Evolutionary conservation across 2,888 invertebrate species (phyloP), one percentile per base, ranked within the genome.

Genomic region (Halictus quadricinctus): DNA sequence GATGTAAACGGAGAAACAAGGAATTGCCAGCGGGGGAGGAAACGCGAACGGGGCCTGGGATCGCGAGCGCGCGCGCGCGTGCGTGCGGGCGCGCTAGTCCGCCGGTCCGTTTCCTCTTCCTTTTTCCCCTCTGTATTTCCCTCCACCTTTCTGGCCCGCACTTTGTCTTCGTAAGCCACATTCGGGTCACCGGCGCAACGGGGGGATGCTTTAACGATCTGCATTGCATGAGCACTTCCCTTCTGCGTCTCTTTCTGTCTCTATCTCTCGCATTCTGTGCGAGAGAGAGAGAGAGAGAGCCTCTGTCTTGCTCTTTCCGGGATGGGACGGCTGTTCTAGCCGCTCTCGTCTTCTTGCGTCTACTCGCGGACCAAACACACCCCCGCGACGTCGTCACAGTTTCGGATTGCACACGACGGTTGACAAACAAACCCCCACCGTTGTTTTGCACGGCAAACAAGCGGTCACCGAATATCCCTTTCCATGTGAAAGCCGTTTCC

Each of bases 371-470:
- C 66, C 84, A 1, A 36, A 36, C 36, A 25, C 60, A 46, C 58
- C 46, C 75, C 60, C 54, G 54, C 80, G 41, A 41, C 83, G 73
- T 72, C 81, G 84, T 82, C 81, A 74, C 85, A 86, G 79, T 88
- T 85, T 75, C 76, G 82, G 76, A 84, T 85, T 78, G 80, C 81
- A 79, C 87, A 76, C 84, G 85, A 88, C 77, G 85, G 72, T 87
- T 80, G 87, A 88, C 88, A 86, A 90, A 87, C 90, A 88, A 77
- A 72, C 64, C 70, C 72, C 79, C 81, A 5, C 36, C 83, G 87
- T 91, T 91, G 88, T 92, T 92, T 91, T 88, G 87, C 87, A 88
- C 83, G 79, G 86, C 89, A 91, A 92, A 91, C 90, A 89, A 90
- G 85, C 90, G 89, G 90, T 91, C 90, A 84, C 83, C 76, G 87